Evolutionary conservation across 2,888 invertebrate genomes (phyloP), one percentile per base, ranked within the genome.

Genomic region (Epiblema foenella): DNA sequence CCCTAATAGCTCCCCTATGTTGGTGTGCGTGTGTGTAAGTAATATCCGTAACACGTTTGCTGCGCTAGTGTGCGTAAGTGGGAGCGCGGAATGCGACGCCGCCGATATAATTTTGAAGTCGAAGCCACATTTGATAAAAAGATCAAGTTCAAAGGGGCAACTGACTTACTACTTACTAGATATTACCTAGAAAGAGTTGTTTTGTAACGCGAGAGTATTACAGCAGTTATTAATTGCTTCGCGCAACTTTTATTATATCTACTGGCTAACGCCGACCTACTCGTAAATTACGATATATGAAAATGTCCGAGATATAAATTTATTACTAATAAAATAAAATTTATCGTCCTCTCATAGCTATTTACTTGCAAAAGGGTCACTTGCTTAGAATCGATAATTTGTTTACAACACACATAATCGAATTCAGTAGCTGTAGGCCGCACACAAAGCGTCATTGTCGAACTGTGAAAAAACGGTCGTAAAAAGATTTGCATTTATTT

Each of bases 131-230:
- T 86, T 87, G 91, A 92, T 92, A 92, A 91, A 89, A 87, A 90
- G 87, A 91, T 91, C 91, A 92, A 92, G 92, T 91, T 91, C 91
- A 91, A 89, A 91, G 88, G 90, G 89, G 83, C 87, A 86, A 82
- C 79, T 81, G 79, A 78, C 80, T 79, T 75, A 74, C 75, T 75
- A 78, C 80, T 79, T 75, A 74, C 75, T 75, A 78, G 79, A 85
- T 85, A 86, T 79, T 79, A 74, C 68, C 76, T 80, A 75, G 74
- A 77, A 75, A 69, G 49, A 71, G 33, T 62, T 49, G 57, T 67
- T 71, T 67, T 51, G 59, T 70, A 42, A 51, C 42, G 65, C 59
- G 17, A 56, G 56, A 54, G 52, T 12, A 33, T 42, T 69, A 17
- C 51, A 54, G 42, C 59, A 60, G 59, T 66, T 70, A 70, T 66